phyloP scores from a whole-genome alignment of 2,797 vertebrate species.

The Stomatorhinus walkeri region DNA sequence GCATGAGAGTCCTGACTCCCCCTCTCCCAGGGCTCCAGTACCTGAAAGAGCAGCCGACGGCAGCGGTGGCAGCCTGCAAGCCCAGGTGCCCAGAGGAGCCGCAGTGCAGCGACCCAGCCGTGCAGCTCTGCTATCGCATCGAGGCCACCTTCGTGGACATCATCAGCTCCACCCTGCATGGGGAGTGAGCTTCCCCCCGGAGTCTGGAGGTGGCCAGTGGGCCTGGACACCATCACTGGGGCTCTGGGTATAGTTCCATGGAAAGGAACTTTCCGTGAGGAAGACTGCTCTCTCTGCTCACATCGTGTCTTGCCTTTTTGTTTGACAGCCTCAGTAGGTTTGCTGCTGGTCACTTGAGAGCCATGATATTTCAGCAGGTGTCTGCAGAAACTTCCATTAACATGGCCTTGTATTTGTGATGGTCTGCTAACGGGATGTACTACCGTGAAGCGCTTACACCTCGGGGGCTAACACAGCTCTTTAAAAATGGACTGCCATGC shows the following conservation, averaged over 20 bases:
- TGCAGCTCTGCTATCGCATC: constrained; percentile 86
- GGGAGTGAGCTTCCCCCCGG: constrained; percentile 29
- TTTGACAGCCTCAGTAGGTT: background rate
- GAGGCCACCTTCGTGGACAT: constrained; percentile 93
- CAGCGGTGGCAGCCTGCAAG: constrained; percentile 58
- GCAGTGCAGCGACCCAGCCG: constrained; percentile 77
- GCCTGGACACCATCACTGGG: background rate
- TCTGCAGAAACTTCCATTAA: background rate
- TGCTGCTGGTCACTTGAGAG: background rate
- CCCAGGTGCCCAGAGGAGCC: constrained; percentile 60
- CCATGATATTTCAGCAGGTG: background rate
- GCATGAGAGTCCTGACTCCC: background rate
- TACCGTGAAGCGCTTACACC: background rate
- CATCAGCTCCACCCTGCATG: constrained; percentile 82
- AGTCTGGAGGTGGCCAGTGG: background rate
- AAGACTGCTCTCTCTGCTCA: background rate
- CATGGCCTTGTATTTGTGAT: background rate
- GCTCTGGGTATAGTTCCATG: background rate
- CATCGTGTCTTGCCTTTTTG: background rate
- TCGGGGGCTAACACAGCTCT: background rate
- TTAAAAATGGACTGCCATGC: background rate
- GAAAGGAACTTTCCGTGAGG: background rate
- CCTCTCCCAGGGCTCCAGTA: constrained; percentile 74
- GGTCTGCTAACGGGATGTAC: background rate
- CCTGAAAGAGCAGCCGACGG: constrained; percentile 78